Conservation (phyloP, 2,797 vertebrate genomes). For the Fistularia tabacaria region DNA sequence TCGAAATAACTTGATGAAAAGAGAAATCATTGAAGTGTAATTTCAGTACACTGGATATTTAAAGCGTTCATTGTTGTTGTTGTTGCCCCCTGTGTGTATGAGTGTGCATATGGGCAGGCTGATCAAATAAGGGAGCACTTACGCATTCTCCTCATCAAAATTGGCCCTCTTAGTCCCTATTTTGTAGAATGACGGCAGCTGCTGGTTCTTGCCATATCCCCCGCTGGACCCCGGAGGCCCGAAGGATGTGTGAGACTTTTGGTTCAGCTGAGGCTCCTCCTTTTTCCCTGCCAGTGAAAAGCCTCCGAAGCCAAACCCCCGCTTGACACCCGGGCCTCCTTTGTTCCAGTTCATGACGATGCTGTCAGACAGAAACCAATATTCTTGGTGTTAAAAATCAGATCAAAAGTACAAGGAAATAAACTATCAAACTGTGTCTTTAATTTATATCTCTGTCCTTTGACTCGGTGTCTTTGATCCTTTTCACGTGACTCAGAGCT, state of each 20-base stretch:
- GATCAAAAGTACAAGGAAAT: neutral
- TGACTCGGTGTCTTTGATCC: too few species aligned
- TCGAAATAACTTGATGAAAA: conserved; percentile 88
- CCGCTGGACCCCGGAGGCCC: conserved; percentile 75
- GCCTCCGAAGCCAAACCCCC: conserved; percentile 97
- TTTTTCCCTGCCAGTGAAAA: conserved; percentile 90
- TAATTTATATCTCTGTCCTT: too few species aligned
- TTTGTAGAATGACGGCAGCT: conserved; percentile 97
- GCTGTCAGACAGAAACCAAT: conserved; percentile 14
- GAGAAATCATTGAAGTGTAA: neutral
- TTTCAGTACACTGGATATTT: neutral
- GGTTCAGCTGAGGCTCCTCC: conserved; percentile 83
- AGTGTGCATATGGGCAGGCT: too few species aligned
- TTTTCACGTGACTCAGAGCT: too few species aligned
- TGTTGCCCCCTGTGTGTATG: neutral
- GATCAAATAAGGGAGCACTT: conserved; percentile 56
- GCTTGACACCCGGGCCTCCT: conserved; percentile 90
- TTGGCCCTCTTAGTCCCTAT: conserved; percentile 95
- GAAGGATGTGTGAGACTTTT: conserved; percentile 84
- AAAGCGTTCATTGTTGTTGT: neutral
- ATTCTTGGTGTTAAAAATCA: neutral
- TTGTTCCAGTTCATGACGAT: conserved; percentile 96
- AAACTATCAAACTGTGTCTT: too few species aligned
- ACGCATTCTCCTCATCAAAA: conserved; percentile 99
- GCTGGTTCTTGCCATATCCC: conserved; percentile 84